Evolutionary conservation across 2,113 vertebrate genomes (phyloP), one percentile per base, ranked within the genome.

Genomic region (Semicossyphus pulcher): DNA sequence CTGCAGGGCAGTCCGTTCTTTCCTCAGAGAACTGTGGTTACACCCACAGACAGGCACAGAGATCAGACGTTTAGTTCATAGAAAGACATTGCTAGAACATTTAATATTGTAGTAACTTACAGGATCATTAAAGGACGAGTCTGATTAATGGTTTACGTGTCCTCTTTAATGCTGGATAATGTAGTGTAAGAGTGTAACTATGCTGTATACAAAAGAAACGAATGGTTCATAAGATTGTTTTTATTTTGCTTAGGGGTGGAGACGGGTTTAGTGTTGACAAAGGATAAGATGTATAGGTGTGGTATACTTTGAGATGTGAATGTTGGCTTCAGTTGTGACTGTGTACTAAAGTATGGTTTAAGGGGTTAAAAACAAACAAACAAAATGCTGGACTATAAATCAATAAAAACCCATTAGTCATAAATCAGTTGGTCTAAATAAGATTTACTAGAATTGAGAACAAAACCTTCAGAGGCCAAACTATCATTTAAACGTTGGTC

Each of bases 1-100:
- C 64, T 95, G 93, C 69, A 99, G 92, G 81, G 93, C 78, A 29
- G 92, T 88, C 59, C 94, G 96, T 82, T 99, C 98, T 93, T 95
- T 98, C 91, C 92, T 96, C 91, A 99, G 92, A 48, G 94, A 92
- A 86, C 98, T 99, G 90, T 29, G 14, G 41, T 68, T 36, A 78
- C 28, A 72, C 10, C 25, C 29, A 61, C 69, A 62, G 15, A 80
- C 44, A 85, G 3, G 5, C 9, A 66, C 2, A 48, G 5, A 34
- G 18, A 65, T 18, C 25, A 70, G 37, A 63, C 28, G 26, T 51
- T 28, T 10, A 48, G 16, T 39, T 36, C n/a, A 58, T 4, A 60
- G 1, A 31, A 31, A 42, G 31, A n/a, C 14, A 59, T 36, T 18
- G 54, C 5, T 36, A 41, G 5, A 41, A 20, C 3, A 25, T 34